Conservation (phyloP, 2,797 vertebrate species). For the Kryptopterus vitreolus region DNA sequence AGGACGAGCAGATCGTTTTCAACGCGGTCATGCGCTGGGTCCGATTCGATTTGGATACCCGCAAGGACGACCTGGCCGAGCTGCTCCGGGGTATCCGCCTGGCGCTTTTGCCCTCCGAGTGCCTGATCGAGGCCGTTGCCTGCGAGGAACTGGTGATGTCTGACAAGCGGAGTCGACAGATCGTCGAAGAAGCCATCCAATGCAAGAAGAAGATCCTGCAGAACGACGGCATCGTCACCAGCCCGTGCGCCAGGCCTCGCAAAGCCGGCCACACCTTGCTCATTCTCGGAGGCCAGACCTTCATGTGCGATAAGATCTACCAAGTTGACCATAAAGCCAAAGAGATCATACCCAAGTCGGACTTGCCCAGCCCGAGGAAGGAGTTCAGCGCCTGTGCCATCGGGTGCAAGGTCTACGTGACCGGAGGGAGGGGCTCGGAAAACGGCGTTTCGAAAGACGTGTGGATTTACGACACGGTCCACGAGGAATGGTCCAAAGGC, state of each 20-base stretch:
- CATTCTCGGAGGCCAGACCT: conserved; percentile 92
- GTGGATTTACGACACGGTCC: conserved; percentile 92
- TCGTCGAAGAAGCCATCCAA: conserved; percentile 87
- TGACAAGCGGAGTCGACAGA: conserved; percentile 80
- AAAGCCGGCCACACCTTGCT: conserved; percentile 91
- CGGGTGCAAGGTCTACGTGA: conserved; percentile 92
- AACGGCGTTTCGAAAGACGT: conserved; percentile 93
- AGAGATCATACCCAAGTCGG: conserved; percentile 92
- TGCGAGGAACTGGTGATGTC: conserved; percentile 85
- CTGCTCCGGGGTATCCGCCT: conserved; percentile 84
- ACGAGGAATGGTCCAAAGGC: conserved; percentile 92
- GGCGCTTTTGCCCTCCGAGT: conserved; percentile 86
- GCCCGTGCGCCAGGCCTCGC: conserved; percentile 87
- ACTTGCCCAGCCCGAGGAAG: conserved; percentile 90
- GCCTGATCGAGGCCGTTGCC: conserved; percentile 83
- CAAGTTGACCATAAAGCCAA: conserved; percentile 94
- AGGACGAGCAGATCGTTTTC: conserved; percentile 90
- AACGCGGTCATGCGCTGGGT: conserved; percentile 89
- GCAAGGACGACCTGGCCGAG: conserved; percentile 81
- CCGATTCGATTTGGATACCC: conserved; percentile 76
- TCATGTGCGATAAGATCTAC: conserved; percentile 97
- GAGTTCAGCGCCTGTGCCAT: conserved; percentile 95
- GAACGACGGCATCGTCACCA: conserved; percentile 87
- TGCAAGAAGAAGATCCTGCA: conserved; percentile 90
- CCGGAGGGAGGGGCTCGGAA: conserved; percentile 88